phyloP scores from a whole-genome alignment of 1,140 invertebrate species.

The Micrasema minimum region DNA sequence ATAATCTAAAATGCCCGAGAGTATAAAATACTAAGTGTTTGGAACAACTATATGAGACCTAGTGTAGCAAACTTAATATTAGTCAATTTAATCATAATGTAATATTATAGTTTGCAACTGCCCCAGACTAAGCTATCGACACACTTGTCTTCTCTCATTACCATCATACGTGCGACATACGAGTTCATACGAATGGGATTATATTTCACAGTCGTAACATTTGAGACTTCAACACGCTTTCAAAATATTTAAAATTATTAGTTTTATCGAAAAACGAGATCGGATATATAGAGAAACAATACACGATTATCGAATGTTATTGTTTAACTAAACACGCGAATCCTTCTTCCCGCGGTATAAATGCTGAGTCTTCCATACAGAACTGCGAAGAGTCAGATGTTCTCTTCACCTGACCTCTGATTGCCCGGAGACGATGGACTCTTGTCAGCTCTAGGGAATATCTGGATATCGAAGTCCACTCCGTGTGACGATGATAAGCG shows the following conservation, averaged over 20 bases:
- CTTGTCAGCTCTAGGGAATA: neutral
- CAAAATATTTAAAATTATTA: constrained; percentile 44
- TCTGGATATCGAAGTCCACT: constrained; percentile 36
- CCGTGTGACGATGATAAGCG: constrained; percentile 37
- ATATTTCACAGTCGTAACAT: neutral
- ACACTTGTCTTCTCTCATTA: neutral
- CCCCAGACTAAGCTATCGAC: constrained; percentile 24
- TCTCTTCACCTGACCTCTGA: neutral
- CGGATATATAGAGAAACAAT: constrained; percentile 54
- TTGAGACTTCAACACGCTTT: constrained; percentile 16
- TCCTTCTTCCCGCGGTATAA: constrained; percentile 27
- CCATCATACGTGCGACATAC: neutral
- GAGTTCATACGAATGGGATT: too few relatives aligned
- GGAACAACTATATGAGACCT: constrained; percentile 21
- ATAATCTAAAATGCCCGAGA: constrained; percentile 25
- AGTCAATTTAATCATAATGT: constrained; percentile 1
- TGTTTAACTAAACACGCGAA: constrained; percentile 43
- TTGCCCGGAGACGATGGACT: neutral
- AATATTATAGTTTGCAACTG: constrained; percentile 34
- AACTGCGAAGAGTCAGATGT: constrained; percentile 16
- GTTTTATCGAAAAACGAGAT: constrained; percentile 51
- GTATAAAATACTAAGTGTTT: constrained; percentile 8
- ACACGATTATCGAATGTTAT: constrained; percentile 38
- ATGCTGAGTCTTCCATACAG: constrained; percentile 35
- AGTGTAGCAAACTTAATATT: constrained; percentile 35